Evolutionary conservation across 2,797 vertebrate species (phyloP).

Genomic region (Delichon dasypus): DNA sequence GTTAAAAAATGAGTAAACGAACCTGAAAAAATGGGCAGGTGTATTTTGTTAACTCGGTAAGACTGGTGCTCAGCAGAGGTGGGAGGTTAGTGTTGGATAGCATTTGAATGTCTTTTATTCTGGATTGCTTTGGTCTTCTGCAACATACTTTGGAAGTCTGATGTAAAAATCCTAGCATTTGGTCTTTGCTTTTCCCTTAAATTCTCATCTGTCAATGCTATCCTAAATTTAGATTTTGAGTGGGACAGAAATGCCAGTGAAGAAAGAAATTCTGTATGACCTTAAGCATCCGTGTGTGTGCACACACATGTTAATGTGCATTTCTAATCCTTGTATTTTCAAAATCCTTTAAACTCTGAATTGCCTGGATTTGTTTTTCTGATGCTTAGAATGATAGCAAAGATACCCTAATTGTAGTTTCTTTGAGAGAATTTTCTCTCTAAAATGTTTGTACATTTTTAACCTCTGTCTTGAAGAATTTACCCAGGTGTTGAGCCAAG

Average conservation of each 20-base stretch:
- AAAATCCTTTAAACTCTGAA: neutral
- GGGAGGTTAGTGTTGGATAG: neutral
- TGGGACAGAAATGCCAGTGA: neutral
- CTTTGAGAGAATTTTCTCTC: neutral
- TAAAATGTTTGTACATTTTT: neutral
- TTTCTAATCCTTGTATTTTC: neutral
- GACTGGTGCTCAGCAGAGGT: neutral
- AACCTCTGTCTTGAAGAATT: neutral
- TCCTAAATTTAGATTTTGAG: neutral
- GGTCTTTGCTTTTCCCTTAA: neutral
- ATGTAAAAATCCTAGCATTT: neutral
- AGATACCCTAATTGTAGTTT: neutral
- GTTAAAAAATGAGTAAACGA: neutral
- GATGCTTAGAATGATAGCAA: neutral
- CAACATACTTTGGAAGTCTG: neutral
- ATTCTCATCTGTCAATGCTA: fast-evolving
- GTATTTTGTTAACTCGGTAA: neutral
- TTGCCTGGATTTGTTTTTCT: neutral
- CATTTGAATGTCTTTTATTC: neutral
- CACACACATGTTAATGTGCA: fast-evolving
- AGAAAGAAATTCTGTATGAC: neutral
- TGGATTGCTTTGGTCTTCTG: neutral
- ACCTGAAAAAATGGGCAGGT: neutral
- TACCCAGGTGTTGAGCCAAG: neutral
- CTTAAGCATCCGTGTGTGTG: fast-evolving